Conservation (phyloP, 2,888 invertebrate species). For the Acanthosepion esculentum region DNA sequence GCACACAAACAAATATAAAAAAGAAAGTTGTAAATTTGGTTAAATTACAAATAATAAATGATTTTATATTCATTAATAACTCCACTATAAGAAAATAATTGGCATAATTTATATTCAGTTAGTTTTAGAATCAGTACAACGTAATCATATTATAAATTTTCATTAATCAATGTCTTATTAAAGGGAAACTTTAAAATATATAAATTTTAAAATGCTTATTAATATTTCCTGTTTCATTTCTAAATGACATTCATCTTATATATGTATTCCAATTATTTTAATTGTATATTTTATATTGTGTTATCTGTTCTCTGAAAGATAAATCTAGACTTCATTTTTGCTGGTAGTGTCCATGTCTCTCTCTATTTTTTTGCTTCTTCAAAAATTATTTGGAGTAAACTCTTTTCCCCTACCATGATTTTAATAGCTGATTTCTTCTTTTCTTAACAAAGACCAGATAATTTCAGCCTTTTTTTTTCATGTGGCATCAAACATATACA, state of each 20-base stretch:
- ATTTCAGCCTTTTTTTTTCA: neutral
- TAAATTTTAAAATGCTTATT: neutral
- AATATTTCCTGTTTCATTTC: neutral
- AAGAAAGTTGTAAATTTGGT: neutral
- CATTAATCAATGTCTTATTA: no score
- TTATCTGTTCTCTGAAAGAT: conserved; percentile 2
- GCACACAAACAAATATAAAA: neutral
- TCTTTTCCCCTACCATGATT: neutral
- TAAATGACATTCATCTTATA: neutral
- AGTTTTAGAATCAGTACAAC: neutral
- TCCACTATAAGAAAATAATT: neutral
- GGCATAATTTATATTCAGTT: neutral
- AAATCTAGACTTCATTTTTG: neutral
- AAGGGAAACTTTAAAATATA: no score
- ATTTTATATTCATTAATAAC: neutral
- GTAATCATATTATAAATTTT: neutral
- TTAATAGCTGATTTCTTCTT: neutral
- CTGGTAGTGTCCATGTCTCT: neutral
- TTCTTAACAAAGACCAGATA: neutral
- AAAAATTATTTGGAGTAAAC: conserved; percentile 5
- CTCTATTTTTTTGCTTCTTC: neutral
- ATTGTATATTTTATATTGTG: neutral
- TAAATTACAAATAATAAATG: neutral
- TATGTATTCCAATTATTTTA: neutral
- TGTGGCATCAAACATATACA: neutral